Base-by-base conservation (phyloP, 1,140 invertebrate species). In the Dufourea novaeangliae region DNA sequence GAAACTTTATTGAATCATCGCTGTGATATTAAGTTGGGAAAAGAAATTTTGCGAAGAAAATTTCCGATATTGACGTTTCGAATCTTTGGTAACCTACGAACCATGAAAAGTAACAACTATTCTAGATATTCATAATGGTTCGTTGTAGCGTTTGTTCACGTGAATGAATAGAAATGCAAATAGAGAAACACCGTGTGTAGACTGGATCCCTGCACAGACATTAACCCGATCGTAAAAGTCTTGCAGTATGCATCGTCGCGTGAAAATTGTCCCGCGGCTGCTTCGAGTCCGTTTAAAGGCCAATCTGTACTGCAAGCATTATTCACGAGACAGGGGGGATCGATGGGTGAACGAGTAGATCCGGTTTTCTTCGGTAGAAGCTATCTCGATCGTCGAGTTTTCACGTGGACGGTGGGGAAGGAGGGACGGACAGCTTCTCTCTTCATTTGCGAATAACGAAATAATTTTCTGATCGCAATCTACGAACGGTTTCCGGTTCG, bases 191-290 rank as follows among this genome's bases (percentile, higher is more conserved):
- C 11, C 39, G 57, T 22, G 57, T 22, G 62, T 39, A 37, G 41
- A 44, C 61, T 6, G 20, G 68, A 72, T 44, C 27, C 34, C 32
- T 50, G 46, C 4, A 29, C 37, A 39, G 56, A 52, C 62, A 37
- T 72, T 72, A 59, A 68, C 56, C 50, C 37, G 50, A 67, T 78
- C 63, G 25, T 37, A 34, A 29, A 34, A 5, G 41, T 59, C 32
- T 52, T 68, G 62, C 71, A 81, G 66, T 81, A 71, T 81, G 67
- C 62, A 81, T 76, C 54, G 68, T 71, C 73, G 80, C 80, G 79
- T 81, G 80, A 75, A 80, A 80, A 76, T 22, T 37, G 20, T 29
- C 34, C 44, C 17, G 27, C 20, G 14, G 11, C 5, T 66, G n/a
- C 64, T n/a, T n/a, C n/a, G n/a, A n/a, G n/a, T n/a, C n/a, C 57